Percentiles rank a stretch among this genome's conserved stretches.
Conservation (phyloP, 2,797 vertebrate genomes). For the Acrossocheilus wenchowensis region DNA sequence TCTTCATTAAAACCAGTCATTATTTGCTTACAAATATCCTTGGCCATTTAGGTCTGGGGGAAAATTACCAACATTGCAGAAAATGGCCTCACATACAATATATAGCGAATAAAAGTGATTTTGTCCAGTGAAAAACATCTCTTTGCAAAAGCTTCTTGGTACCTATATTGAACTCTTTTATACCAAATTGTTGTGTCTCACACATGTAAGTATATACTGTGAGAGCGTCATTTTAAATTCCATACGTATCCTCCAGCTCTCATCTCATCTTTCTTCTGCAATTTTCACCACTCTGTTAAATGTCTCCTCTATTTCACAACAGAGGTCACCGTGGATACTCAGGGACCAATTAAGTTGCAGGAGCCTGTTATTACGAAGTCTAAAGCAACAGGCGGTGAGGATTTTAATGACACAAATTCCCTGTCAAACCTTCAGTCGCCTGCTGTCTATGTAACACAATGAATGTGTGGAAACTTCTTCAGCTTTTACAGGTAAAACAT, state of each 20-base stretch:
- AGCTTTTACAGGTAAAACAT: constrained; percentile 38
- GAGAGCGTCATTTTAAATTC: constrained; percentile 49
- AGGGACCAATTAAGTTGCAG: constrained; percentile 37
- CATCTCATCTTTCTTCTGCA: constrained; percentile 46
- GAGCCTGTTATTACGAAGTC: constrained; percentile 41
- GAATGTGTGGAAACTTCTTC: not conserved
- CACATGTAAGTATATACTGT: not conserved
- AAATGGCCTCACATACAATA: not conserved
- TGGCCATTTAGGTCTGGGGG: not conserved
- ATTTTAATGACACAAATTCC: constrained; percentile 2
- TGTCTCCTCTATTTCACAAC: constrained; percentile 54
- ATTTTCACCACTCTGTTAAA: constrained; percentile 61
- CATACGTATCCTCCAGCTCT: constrained; percentile 27
- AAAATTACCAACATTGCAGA: not conserved
- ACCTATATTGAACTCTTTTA: not conserved
- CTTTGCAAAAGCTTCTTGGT: not conserved
- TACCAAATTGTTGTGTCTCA: not conserved
- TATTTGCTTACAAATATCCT: not conserved
- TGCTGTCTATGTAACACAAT: not conserved
- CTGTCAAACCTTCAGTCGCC: not conserved
- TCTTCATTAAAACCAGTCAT: not conserved
- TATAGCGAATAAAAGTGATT: not conserved
- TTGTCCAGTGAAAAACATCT: not conserved
- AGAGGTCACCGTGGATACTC: constrained; percentile 38
- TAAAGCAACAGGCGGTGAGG: constrained; percentile 43